Conservation (phyloP, 2,797 vertebrate species). For the Parambassis ranga region DNA sequence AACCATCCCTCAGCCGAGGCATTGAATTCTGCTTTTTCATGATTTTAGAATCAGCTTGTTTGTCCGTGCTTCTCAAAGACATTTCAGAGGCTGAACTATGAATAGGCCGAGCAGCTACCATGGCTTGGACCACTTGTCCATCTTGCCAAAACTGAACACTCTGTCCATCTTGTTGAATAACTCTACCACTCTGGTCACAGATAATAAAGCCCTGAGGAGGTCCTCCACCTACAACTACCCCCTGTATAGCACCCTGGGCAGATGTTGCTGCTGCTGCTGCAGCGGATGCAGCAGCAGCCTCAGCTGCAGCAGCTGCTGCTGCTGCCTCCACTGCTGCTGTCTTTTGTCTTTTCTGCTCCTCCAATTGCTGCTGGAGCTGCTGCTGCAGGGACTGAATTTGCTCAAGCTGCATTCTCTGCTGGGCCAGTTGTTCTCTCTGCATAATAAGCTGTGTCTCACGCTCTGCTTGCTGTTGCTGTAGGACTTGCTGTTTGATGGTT, state of each 20-base stretch:
- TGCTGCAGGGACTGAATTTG: slow-evolving; percentile 98
- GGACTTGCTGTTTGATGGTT: slow-evolving; percentile 97
- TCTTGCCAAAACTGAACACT: slow-evolving; percentile 93
- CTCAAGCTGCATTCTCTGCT: slow-evolving; percentile 96
- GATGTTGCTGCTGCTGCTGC: slow-evolving; percentile 88
- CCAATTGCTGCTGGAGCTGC: slow-evolving; percentile 97
- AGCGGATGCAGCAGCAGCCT: slow-evolving; percentile 86
- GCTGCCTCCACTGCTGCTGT: slow-evolving; percentile 85
- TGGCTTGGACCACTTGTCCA: slow-evolving; percentile 83
- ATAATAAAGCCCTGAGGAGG: slow-evolving; percentile 81
- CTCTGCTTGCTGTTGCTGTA: slow-evolving; percentile 97
- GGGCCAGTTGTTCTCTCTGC: slow-evolving; percentile 97
- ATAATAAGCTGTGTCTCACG: slow-evolving; percentile 93
- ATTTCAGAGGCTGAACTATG: slow-evolving; percentile 95
- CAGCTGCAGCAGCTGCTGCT: slow-evolving; percentile 84
- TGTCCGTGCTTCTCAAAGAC: slow-evolving; percentile 90
- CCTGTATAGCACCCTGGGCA: slow-evolving; percentile 86
- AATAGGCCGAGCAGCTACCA: slow-evolving; percentile 86
- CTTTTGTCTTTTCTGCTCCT: slow-evolving; percentile 97
- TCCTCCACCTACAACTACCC: slow-evolving; percentile 83
- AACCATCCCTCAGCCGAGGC: slow-evolving; percentile 91
- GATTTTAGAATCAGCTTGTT: slow-evolving; percentile 83
- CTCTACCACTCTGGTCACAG: slow-evolving; percentile 86
- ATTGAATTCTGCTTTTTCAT: slow-evolving; percentile 98
- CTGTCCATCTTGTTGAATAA: slow-evolving; percentile 88